These are phyloP conservation scores for Cyanoderma ruficeps DNA, from an alignment of 2,113 vertebrate species.

Conservation along the genomic window DNA sequence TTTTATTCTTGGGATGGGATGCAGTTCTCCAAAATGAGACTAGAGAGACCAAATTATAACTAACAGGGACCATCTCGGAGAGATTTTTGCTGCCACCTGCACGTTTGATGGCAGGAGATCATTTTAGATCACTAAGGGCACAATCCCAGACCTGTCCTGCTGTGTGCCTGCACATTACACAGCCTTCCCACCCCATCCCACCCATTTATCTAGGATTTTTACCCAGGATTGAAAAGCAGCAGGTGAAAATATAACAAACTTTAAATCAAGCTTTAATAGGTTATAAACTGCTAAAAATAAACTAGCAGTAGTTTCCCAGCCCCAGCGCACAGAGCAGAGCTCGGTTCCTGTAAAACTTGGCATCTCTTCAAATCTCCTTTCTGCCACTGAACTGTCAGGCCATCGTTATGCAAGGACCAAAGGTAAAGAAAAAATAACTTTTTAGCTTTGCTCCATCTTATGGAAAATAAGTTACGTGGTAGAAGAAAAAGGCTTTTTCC, in stretches of 20 bases:
- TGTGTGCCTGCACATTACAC: not conserved
- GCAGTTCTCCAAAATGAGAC: not conserved
- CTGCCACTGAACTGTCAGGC: not conserved
- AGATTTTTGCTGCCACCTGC: not conserved
- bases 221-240: not conserved
- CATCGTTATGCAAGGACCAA: not conserved
- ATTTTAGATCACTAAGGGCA: not conserved
- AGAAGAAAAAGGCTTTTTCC: not conserved
- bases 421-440: not conserved
- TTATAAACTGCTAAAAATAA: not conserved
- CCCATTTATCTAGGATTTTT: not conserved
- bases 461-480: not conserved
- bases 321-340: not conserved
- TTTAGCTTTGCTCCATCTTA: not conserved
- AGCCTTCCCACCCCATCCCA: not conserved
- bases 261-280: not conserved
- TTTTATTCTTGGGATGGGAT: not conserved
- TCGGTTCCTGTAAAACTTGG: not conserved
- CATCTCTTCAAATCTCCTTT: not conserved
- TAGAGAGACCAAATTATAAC: not conserved
- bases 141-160: not conserved
- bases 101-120: not conserved
- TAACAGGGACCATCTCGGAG: not conserved
- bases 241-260: not conserved
- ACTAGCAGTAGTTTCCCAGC: not conserved